Base-by-base conservation (phyloP, 1,140 invertebrate genomes). In the Matsumurasca onukii region DNA sequence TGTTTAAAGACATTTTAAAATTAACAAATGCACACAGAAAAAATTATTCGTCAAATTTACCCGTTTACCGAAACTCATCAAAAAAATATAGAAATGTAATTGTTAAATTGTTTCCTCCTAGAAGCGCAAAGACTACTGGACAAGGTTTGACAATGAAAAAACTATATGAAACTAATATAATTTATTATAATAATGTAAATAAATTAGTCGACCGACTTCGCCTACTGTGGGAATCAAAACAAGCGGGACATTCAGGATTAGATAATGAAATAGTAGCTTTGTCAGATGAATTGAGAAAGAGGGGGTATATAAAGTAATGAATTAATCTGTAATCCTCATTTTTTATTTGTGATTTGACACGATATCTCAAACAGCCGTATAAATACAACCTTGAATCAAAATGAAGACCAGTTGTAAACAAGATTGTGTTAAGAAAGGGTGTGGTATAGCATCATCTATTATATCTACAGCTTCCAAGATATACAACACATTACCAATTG, bases 41-140 rank as follows among this genome's bases (percentile, higher is more conserved):
- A 29, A 27, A 27, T 2, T 61, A 61, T 20, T 12, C 5, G 2
- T 20, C 57, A 61, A 27, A 5, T 25, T 27, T 12, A 29, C 57
- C 25, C 25, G 30, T 61, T n/a, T 15, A 61, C 20, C 25, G 57
- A 27, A 27, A 29, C 24, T 27, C 3, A 5, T 61, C 29, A 27
- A 29, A n/a, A 5, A 61, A 61, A 27, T 61, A 61, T 20, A 61
- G 3, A 27, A 61, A 61, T 29, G 30, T 61, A 9, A 61, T 61
- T 25, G 13, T 15, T 29, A 13, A 29, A 29, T 20, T 61, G 25
- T 61, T 61, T 61, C 57, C 57, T n/a, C 3, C 57, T n/a, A 12
- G 30, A 31, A 20, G 13, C 5, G 20, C 13, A 61, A 61, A 20
- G 17, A 20, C 12, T 31, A 27, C 2, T 9, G 3, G 25, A 29